Conservation (phyloP, 2,888 invertebrate species). For the Acronicta leporina region DNA sequence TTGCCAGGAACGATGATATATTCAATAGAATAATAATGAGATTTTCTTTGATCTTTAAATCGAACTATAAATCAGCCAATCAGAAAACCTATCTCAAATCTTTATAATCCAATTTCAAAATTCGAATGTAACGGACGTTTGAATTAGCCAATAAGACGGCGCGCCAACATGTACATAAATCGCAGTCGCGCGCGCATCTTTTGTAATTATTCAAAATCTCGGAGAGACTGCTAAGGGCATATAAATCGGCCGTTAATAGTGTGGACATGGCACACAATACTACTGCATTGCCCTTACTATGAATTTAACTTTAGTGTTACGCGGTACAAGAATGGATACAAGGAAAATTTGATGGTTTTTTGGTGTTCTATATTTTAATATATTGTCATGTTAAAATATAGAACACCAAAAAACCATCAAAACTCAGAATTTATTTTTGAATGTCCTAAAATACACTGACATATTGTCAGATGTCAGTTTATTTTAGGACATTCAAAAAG, state of each 20-base stretch:
- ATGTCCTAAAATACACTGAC: too few relatives aligned
- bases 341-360: neutral
- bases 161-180: slow-evolving; percentile 71
- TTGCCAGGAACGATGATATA: neutral
- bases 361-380: neutral
- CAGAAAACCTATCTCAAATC: slow-evolving; percentile 29
- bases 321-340: slow-evolving; percentile 57
- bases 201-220: slow-evolving; percentile 83
- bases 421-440: too few relatives aligned
- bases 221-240: slow-evolving; percentile 75
- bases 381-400: neutral
- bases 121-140: slow-evolving; percentile 66
- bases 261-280: slow-evolving; percentile 82
- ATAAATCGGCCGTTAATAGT: slow-evolving; percentile 83
- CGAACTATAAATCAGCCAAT: slow-evolving; percentile 41
- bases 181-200: slow-evolving; percentile 67
- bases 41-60: neutral
- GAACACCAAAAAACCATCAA: too few relatives aligned
- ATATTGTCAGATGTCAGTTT: too few relatives aligned
- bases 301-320: slow-evolving; percentile 55
- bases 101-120: slow-evolving; percentile 57
- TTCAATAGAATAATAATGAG: neutral
- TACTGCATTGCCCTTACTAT: slow-evolving; percentile 67
- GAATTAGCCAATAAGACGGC: slow-evolving; percentile 73
- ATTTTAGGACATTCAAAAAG: too few relatives aligned